A percentile compares a stretch with the other conserved stretches of the same genome.
Conservation (phyloP, 1,140 invertebrate genomes). For the Planococcus citri region DNA sequence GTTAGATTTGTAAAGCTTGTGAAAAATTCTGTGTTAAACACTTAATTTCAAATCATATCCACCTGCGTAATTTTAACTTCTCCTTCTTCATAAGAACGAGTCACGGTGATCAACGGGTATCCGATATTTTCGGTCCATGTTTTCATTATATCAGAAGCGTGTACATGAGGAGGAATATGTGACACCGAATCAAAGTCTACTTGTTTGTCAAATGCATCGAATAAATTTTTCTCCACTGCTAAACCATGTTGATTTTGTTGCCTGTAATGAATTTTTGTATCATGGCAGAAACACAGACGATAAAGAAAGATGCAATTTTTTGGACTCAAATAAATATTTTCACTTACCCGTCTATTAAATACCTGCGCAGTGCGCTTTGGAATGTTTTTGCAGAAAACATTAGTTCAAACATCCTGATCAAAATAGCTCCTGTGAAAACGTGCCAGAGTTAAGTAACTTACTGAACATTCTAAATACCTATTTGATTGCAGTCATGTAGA, state of each 20-base stretch:
- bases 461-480: no score
- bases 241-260: no score
- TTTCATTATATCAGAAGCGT: constrained; percentile 33
- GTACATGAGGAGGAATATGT: not conserved
- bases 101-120: constrained; percentile 53
- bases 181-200: not conserved
- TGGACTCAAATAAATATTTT: no score
- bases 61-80: constrained; percentile 12
- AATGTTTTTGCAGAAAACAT: constrained; percentile 51
- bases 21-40: no score
- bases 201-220: not conserved
- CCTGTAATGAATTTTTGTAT: constrained; percentile 14
- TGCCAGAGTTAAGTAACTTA: no score
- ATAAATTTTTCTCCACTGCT: constrained; percentile 15
- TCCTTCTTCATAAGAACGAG: constrained; percentile 41
- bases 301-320: no score
- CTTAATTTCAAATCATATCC: no score
- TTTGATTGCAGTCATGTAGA: no score
- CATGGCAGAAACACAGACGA: not conserved
- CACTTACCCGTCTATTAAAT: constrained; percentile 1
- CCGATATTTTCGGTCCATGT: constrained; percentile 59
- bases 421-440: constrained; percentile 37
- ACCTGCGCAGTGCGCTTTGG: constrained; percentile 32
- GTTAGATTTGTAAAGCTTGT: no score
- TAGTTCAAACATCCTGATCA: constrained; percentile 64